Evolutionary conservation across 2,888 invertebrate genomes (phyloP), one percentile per base, ranked within the genome.

Genomic region (Tortricodes alternella): DNA sequence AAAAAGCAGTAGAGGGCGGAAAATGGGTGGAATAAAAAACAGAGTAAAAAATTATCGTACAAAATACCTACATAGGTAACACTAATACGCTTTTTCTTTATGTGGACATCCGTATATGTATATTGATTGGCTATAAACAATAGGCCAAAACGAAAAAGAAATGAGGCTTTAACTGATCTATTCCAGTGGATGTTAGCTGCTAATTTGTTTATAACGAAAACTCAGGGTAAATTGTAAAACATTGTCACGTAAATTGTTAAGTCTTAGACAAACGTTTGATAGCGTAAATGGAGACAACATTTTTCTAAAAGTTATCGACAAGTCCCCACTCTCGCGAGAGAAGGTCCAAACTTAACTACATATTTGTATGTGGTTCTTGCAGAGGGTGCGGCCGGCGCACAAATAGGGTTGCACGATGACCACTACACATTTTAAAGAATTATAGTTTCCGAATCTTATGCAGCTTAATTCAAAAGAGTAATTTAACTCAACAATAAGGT

Each of bases 11-110:
- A 69, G 62, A 63, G 61, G 63, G 62, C 62, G 67, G 71, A 63
- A 71, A 62, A 73, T 66, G 76, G 75, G 77, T 74, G 80, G 83
- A 81, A n/a, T n/a, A n/a, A n/a, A n/a, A n/a, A 78, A 78, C 74
- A 70, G 67, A 69, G 75, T 80, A 85, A 83, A 85, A 80, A 85
- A 85, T 80, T 72, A 71, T 71, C 69, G 66, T 67, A 68, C 69
- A 71, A 67, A n/a, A 66, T 70, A 67, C 66, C 62, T 64, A 63
- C n/a, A 46, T 23, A 44, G 48, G 34, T 43, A 57, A 34, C 19
- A 3, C 8, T 35, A 21, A 24, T 15, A 13, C 34, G 34, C 13
- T 15, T n/a, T n/a, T n/a, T n/a, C n/a, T n/a, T n/a, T n/a, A n/a
- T n/a, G n/a, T n/a, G n/a, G n/a, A n/a, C n/a, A n/a, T n/a, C n/a